Conservation (phyloP, 2,113 vertebrate species). For the Terrapene triunguis region DNA sequence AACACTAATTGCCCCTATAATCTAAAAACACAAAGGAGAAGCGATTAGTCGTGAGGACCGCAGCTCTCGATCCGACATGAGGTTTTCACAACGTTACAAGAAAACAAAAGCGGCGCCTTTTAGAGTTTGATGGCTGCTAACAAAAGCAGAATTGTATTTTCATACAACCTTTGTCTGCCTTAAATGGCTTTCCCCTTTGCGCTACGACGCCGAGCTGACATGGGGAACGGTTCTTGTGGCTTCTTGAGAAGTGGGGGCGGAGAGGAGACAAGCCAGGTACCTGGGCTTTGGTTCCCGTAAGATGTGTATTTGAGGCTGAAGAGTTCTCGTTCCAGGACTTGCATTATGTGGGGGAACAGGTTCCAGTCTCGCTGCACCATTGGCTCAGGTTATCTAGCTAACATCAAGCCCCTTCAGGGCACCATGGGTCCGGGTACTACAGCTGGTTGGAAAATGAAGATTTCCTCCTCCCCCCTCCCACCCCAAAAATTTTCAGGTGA, state of each 20-base stretch:
- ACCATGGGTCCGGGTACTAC: background rate
- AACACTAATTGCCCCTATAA: slow-evolving; percentile 83
- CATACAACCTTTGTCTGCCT: slow-evolving; percentile 80
- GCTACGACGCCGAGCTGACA: slow-evolving; percentile 34
- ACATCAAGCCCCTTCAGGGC: background rate
- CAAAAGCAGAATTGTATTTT: slow-evolving; percentile 82
- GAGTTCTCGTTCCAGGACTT: background rate
- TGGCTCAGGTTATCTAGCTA: background rate
- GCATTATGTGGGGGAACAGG: background rate
- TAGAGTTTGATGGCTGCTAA: slow-evolving; percentile 81
- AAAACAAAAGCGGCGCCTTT: slow-evolving; percentile 80
- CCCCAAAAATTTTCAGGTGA: background rate
- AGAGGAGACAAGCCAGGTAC: background rate
- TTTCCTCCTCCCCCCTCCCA: background rate
- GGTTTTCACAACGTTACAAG: slow-evolving; percentile 82
- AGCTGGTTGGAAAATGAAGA: background rate
- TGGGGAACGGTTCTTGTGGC: background rate
- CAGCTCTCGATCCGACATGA: slow-evolving; percentile 80
- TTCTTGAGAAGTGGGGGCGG: slow-evolving; percentile 33
- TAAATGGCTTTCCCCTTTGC: slow-evolving; percentile 51
- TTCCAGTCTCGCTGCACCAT: background rate
- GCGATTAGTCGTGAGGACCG: slow-evolving; percentile 81
- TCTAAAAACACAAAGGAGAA: slow-evolving; percentile 83
- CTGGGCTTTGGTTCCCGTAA: background rate
- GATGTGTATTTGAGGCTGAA: background rate